These are phyloP conservation scores for Psilanteris sp. DNA, from an alignment of 1,140 invertebrate genomes.

Conservation along the genomic window DNA sequence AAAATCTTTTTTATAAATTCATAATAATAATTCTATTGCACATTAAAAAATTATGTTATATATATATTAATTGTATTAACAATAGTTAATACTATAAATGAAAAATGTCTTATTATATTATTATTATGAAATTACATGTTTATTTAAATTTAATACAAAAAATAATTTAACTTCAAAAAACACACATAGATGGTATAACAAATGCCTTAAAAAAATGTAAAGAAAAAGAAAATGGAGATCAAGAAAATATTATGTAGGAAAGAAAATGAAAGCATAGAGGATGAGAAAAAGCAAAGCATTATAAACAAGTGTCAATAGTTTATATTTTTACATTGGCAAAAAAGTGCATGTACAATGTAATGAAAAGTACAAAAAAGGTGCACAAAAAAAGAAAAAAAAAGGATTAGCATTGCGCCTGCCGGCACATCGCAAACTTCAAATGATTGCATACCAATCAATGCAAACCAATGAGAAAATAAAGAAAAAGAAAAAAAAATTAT, in stretches of 20 bases:
- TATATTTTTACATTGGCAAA: slow-evolving; percentile 31
- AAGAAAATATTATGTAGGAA: too few relatives aligned
- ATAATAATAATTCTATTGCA: too few relatives aligned
- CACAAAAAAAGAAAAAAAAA: slow-evolving; percentile 19
- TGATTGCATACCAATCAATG: background rate
- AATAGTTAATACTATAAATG: too few relatives aligned
- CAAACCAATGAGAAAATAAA: slow-evolving; percentile 6
- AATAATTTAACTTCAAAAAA: too few relatives aligned
- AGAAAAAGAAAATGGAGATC: background rate
- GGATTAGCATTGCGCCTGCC: background rate
- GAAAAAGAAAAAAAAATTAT: slow-evolving; percentile 13
- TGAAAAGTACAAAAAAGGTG: slow-evolving; percentile 10
- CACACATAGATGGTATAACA: background rate
- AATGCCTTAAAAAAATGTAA: background rate
- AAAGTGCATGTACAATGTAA: background rate
- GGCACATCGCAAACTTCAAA: background rate
- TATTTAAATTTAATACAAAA: too few relatives aligned
- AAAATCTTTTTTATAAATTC: too few relatives aligned
- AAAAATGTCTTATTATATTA: too few relatives aligned
- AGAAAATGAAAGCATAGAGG: slow-evolving; percentile 4
- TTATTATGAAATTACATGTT: too few relatives aligned
- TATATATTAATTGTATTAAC: too few relatives aligned
- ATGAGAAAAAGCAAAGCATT: slow-evolving; percentile 31
- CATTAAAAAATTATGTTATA: too few relatives aligned
- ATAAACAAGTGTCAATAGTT: slow-evolving; percentile 17